Conservation (phyloP, 2,888 invertebrate genomes). For the Drosophila mulleri region DNA sequence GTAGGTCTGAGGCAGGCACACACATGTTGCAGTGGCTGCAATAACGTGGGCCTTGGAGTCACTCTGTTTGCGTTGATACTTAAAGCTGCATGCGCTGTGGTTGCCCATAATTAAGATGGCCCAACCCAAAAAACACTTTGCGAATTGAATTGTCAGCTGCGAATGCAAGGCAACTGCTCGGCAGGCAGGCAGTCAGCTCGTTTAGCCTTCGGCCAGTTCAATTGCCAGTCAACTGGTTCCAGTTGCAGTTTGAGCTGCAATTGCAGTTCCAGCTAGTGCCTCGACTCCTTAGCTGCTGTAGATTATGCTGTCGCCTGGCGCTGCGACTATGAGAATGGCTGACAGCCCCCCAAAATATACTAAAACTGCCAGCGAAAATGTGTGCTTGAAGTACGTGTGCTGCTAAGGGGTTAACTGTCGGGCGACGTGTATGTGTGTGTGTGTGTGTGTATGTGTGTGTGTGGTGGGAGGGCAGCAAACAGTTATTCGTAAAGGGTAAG, state of each 20-base stretch:
- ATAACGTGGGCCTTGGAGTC: constrained; percentile 16
- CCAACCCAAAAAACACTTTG: neutral
- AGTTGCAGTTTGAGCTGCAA: constrained; percentile 5
- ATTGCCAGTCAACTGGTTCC: constrained; percentile 26
- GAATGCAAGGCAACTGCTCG: constrained; percentile 17
- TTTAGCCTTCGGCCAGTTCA: constrained; percentile 34
- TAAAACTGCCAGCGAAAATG: constrained; percentile 53
- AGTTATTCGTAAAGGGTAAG: constrained; percentile 6
- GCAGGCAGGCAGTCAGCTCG: constrained; percentile 1
- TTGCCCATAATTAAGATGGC: constrained; percentile 67
- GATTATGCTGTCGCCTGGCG: constrained; percentile 57
- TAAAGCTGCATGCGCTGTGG: constrained; percentile 33
- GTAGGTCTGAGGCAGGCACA: neutral
- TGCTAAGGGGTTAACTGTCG: constrained; percentile 10
- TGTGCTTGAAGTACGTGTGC: constrained; percentile 53
- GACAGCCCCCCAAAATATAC: constrained; percentile 51
- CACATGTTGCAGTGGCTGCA: constrained; percentile 11
- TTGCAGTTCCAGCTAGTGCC: neutral
- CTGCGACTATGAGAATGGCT: constrained; percentile 65
- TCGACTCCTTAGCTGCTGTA: constrained; percentile 25
- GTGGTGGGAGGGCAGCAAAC: neutral
- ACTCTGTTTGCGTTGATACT: constrained; percentile 59
- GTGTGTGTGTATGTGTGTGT: neutral
- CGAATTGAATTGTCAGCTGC: constrained; percentile 24
- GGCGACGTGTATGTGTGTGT: neutral